Evolutionary conservation across 2,113 vertebrate genomes (phyloP).

Genomic region (Pseudorasbora parva): DNA sequence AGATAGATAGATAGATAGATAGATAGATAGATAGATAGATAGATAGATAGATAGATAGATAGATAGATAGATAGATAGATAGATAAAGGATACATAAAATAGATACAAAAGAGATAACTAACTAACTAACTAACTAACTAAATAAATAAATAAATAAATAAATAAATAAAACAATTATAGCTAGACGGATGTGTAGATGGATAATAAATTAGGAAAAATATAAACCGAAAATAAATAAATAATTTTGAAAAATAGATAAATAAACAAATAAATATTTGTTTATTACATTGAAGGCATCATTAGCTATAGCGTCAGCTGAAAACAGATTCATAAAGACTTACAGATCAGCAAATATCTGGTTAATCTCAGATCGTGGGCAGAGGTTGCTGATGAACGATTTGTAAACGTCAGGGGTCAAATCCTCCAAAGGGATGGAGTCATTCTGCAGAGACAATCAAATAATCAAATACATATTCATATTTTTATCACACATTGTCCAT

Average conservation of each 20-base stretch:
- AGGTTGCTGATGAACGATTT: constrained; percentile 88
- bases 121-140: too few relatives aligned
- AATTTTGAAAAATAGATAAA: not conserved
- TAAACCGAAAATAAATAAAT: not conserved
- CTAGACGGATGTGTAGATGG: too few relatives aligned
- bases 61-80: too few relatives aligned
- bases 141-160: not conserved
- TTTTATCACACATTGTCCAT: not conserved
- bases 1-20: too few relatives aligned
- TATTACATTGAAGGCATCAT: not conserved
- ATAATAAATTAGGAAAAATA: not conserved
- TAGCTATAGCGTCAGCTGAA: not conserved
- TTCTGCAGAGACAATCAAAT: constrained; percentile 75
- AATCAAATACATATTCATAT: not conserved
- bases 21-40: too few relatives aligned
- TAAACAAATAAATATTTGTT: not conserved
- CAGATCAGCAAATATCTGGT: constrained; percentile 90
- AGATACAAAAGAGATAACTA: too few relatives aligned
- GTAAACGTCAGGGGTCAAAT: constrained; percentile 91
- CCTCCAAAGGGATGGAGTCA: constrained; percentile 92
- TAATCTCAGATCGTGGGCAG: constrained; percentile 92
- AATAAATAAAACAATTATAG: not conserved
- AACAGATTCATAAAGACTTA: constrained; percentile 78
- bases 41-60: too few relatives aligned
- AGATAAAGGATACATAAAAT: not conserved